Percentiles rank a stretch among this genome's conserved stretches.
Evolutionary conservation across 92 coral and sea anemone species (phyloP).

Genomic region (Epizoanthus ramosus): DNA sequence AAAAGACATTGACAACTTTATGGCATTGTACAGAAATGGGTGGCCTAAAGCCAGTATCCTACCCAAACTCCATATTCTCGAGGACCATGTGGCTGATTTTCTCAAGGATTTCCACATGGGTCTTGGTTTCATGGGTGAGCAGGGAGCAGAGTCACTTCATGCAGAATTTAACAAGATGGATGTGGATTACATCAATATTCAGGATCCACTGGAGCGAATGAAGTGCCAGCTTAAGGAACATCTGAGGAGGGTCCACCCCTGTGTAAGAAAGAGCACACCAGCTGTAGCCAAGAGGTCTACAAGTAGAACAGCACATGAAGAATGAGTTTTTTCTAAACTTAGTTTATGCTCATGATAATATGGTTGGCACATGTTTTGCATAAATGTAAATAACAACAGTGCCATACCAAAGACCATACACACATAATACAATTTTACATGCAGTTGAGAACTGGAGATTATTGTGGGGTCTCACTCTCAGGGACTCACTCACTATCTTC

Average conservation of each 20-base stretch:
- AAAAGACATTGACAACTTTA: not conserved
- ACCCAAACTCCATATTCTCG: constrained; percentile 8
- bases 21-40: not conserved
- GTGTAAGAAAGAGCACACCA: not conserved
- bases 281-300: not conserved
- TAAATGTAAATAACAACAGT: too few species aligned
- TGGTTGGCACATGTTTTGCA: too few species aligned
- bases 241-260: constrained; percentile 17
- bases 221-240: constrained; percentile 2
- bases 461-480: too few species aligned
- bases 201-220: constrained; percentile 1
- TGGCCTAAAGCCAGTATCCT: not conserved
- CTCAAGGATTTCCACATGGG: not conserved
- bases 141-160: constrained; percentile 9
- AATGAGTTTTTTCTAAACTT: not conserved
- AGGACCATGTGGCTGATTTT: not conserved
- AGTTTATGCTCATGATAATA: too few species aligned
- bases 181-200: not conserved
- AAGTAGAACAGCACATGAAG: not conserved
- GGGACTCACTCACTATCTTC: too few species aligned
- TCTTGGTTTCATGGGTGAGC: constrained; percentile 14
- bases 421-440: too few species aligned
- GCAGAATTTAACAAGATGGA: constrained; percentile 2
- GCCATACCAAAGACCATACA: too few species aligned
- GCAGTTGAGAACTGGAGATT: too few species aligned